These are phyloP conservation scores for Brachystomella parvula DNA, from an alignment of 1,140 invertebrate species.

Conservation along the genomic window DNA sequence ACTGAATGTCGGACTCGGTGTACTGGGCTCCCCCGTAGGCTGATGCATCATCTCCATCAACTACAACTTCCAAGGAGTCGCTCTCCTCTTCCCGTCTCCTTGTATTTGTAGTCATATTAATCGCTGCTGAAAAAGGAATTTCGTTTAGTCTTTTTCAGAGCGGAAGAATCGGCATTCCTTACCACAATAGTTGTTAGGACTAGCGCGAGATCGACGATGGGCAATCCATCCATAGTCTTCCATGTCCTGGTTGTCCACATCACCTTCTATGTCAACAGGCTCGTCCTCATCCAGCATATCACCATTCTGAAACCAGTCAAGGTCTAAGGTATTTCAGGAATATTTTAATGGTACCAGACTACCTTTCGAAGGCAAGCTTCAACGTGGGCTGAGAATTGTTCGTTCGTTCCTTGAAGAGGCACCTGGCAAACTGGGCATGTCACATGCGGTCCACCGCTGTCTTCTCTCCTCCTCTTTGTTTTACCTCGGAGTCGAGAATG, in stretches of 20 bases:
- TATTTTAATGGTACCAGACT: constrained; percentile 35
- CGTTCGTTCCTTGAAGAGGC: constrained; percentile 49
- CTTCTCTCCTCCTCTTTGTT: constrained; percentile 59
- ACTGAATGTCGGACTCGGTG: constrained; percentile 59
- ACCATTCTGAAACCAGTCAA: constrained; percentile 36
- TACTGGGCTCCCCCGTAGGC: constrained; percentile 75
- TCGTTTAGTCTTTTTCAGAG: constrained; percentile 10
- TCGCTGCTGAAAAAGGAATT: constrained; percentile 43
- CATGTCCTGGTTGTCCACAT: constrained; percentile 54
- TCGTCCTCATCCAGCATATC: constrained; percentile 53
- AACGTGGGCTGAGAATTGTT: constrained; percentile 68
- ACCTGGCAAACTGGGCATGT: constrained; percentile 70
- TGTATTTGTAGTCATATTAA: constrained; percentile 51
- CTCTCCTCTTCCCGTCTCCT: constrained; percentile 64
- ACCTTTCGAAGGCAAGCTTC: constrained; percentile 61
- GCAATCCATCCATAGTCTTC: constrained; percentile 79
- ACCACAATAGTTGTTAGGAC: constrained; percentile 46
- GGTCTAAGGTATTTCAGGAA: background rate
- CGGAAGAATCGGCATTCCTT: constrained; percentile 14
- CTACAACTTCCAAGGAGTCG: constrained; percentile 55
- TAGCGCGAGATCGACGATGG: constrained; percentile 59
- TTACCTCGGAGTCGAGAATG: constrained; percentile 59
- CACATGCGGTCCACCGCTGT: constrained; percentile 45
- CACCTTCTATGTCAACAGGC: constrained; percentile 57
- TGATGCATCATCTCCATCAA: constrained; percentile 63